Evolutionary conservation across 2,113 vertebrate species (phyloP).

Genomic region (Girardinichthys multiradiatus): DNA sequence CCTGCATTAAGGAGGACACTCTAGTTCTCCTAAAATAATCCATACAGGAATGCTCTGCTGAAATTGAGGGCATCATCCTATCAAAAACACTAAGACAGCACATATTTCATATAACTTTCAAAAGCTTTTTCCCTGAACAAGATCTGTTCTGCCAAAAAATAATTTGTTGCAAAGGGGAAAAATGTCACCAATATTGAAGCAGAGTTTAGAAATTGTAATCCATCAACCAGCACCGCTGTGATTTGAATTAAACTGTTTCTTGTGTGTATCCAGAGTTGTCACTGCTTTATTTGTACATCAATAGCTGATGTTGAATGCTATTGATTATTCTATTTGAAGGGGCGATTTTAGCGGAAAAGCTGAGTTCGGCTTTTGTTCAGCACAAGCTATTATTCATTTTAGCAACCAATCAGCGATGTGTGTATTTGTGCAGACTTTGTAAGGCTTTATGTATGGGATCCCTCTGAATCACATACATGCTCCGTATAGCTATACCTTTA

Average conservation of each 20-base stretch:
- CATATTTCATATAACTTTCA: conserved; percentile 15
- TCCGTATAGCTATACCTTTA: conserved; percentile 15
- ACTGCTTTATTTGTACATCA: conserved; percentile 68
- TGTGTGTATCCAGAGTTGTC: conserved; percentile 52
- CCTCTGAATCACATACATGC: conserved; percentile 17
- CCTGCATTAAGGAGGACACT: conserved; percentile 62
- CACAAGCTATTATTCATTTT: conserved; percentile 55
- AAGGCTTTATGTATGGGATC: conserved; percentile 6
- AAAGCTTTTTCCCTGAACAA: conserved; percentile 1
- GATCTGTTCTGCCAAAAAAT: conserved; percentile 15
- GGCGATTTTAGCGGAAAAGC: conserved; percentile 54
- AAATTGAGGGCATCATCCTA: conserved; percentile 46
- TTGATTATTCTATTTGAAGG: conserved; percentile 63
- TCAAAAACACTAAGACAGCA: background rate
- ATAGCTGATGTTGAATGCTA: conserved; percentile 60
- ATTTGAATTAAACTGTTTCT: conserved; percentile 60
- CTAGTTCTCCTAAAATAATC: conserved; percentile 63
- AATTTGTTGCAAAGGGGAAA: conserved; percentile 40
- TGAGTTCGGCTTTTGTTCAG: conserved; percentile 66
- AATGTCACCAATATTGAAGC: conserved; percentile 32
- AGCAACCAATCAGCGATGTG: conserved; percentile 40
- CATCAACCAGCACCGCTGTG: conserved; percentile 38
- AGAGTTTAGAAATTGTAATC: conserved; percentile 46
- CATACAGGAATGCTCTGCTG: conserved; percentile 23
- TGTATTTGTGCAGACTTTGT: conserved; percentile 19